These are phyloP conservation scores for Apotomis capreana DNA, from an alignment of 2,888 invertebrate genomes.

Conservation along the genomic window DNA sequence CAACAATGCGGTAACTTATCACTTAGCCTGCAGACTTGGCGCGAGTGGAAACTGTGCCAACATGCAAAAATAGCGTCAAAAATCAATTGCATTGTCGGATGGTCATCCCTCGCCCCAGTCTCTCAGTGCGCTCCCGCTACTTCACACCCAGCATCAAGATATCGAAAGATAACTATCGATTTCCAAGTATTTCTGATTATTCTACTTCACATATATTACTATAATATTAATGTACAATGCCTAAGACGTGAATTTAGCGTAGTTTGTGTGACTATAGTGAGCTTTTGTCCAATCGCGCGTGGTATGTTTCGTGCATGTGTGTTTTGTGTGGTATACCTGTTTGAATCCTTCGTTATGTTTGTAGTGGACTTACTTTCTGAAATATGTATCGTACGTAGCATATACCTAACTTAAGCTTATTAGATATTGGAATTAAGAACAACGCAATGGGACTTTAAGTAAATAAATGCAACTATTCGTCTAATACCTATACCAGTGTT, in stretches of 20 bases:
- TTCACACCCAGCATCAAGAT: conserved; percentile 58
- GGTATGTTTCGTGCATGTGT: conserved; percentile 31
- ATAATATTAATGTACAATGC: not conserved
- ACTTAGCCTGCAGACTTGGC: conserved; percentile 44
- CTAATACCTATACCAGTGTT: not conserved
- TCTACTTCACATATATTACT: conserved; percentile 1
- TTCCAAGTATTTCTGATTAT: conserved; percentile 11
- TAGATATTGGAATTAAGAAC: no score
- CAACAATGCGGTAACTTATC: conserved; percentile 41
- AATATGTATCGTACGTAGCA: not conserved
- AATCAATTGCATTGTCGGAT: conserved; percentile 73
- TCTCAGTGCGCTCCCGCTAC: conserved; percentile 60
- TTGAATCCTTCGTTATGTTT: conserved; percentile 8
- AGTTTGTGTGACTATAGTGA: conserved; percentile 22
- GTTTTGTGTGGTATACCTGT: conserved; percentile 18
- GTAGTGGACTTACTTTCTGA: not conserved
- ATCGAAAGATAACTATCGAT: conserved; percentile 13
- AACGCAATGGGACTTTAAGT: not conserved
- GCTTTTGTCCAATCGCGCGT: conserved; percentile 27
- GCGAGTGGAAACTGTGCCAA: conserved; percentile 65
- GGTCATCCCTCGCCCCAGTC: conserved; percentile 66
- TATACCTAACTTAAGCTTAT: no score
- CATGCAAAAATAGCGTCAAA: conserved; percentile 76
- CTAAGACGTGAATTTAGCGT: conserved; percentile 2
- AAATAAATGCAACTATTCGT: not conserved